Evolutionary conservation across 1,140 invertebrate species (phyloP).

Genomic region (Watersipora subatra): DNA sequence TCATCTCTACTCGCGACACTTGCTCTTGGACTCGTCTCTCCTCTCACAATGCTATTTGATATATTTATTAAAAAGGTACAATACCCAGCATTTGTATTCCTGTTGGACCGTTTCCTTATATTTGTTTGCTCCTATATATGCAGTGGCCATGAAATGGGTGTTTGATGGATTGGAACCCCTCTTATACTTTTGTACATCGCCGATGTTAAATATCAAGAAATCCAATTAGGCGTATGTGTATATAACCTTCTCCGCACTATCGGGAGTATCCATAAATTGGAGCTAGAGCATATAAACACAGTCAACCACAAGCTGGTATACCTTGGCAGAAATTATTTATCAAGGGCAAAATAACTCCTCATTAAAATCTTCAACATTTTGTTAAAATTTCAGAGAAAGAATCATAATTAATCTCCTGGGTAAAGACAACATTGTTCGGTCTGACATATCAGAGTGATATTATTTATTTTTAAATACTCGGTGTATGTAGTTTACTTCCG

Average conservation of each 20-base stretch:
- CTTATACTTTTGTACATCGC: background rate
- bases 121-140: background rate
- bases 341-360: too few species aligned
- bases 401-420: too few species aligned
- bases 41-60: conserved; percentile 69
- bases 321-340: too few species aligned
- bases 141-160: background rate
- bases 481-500: too few species aligned
- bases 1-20: conserved; percentile 72
- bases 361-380: too few species aligned
- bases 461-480: too few species aligned
- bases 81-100: background rate
- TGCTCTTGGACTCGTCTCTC: conserved; percentile 66
- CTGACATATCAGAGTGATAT: too few species aligned
- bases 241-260: background rate
- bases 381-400: too few species aligned
- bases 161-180: background rate
- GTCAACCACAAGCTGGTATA: too few species aligned
- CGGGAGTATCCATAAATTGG: too few species aligned
- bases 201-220: background rate
- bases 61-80: conserved; percentile 53
- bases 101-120: background rate
- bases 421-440: too few species aligned
- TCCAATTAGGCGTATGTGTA: background rate
- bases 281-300: too few species aligned